phyloP scores from a whole-genome alignment of 2,113 vertebrate species.

The Labeo rohita region DNA sequence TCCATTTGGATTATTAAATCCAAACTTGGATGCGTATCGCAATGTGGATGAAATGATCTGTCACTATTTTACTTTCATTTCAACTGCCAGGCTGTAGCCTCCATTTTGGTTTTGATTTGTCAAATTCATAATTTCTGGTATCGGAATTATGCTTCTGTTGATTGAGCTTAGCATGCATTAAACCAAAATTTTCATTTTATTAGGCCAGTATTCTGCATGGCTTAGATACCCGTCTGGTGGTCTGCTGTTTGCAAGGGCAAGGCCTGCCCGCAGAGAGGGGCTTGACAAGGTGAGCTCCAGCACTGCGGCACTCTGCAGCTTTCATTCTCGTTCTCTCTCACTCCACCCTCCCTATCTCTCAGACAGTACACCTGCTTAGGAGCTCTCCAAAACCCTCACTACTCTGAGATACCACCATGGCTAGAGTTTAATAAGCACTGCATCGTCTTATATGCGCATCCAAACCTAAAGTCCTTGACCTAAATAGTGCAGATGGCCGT shows the following conservation, averaged over 20 bases:
- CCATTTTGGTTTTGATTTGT: neutral
- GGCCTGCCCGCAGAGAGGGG: conserved; percentile 32
- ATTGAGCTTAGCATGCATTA: neutral
- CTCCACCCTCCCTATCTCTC: conserved; percentile 35
- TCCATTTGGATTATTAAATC: neutral
- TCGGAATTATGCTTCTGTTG: neutral
- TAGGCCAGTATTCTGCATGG: neutral
- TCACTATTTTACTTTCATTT: neutral
- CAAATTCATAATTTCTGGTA: neutral
- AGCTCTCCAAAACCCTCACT: conserved; percentile 7
- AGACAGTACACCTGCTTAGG: conserved; percentile 46
- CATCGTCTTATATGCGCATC: neutral
- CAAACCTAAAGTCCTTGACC: conserved; percentile 36
- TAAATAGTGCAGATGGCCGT: conserved; percentile 45
- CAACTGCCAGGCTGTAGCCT: neutral
- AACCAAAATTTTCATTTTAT: neutral
- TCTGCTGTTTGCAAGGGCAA: conserved; percentile 41
- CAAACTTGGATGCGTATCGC: neutral
- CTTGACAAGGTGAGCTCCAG: conserved; percentile 43
- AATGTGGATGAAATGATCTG: neutral
- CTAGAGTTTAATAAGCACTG: neutral
- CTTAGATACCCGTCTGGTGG: conserved; percentile 3
- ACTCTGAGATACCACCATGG: neutral
- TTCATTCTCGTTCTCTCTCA: conserved; percentile 13
- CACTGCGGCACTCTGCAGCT: conserved; percentile 53